These are phyloP conservation scores for Leptopilina clavipes DNA, from an alignment of 1,140 invertebrate genomes.

Conservation along the genomic window DNA sequence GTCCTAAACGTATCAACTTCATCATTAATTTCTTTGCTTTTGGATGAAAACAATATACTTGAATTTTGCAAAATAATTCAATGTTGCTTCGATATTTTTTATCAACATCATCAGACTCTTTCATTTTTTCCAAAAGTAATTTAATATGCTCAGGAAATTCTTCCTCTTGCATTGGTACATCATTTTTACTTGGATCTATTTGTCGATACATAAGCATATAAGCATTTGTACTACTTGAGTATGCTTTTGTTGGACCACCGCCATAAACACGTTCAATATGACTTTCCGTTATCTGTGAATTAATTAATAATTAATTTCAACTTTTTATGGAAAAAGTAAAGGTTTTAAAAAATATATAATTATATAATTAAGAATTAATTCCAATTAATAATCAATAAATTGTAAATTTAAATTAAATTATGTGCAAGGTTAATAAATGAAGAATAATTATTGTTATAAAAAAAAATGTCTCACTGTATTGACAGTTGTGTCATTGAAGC, in stretches of 20 bases:
- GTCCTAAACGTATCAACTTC: constrained; percentile 77
- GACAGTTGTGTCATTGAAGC: constrained; percentile 89
- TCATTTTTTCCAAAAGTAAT: constrained; percentile 80
- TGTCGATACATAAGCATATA: constrained; percentile 96
- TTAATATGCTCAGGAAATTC: constrained; percentile 87
- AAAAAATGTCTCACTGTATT: constrained; percentile 73
- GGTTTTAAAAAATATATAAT: too few species aligned
- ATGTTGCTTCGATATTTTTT: constrained; percentile 69
- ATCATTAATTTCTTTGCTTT: constrained; percentile 71
- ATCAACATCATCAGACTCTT: constrained; percentile 82
- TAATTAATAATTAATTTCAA: too few species aligned
- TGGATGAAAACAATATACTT: constrained; percentile 81
- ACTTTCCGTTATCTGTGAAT: constrained; percentile 85
- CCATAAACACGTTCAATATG: constrained; percentile 92
- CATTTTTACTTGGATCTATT: constrained; percentile 84
- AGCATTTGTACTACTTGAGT: constrained; percentile 91
- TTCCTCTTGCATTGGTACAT: constrained; percentile 79
- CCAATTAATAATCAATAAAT: too few species aligned
- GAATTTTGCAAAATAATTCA: constrained; percentile 67
- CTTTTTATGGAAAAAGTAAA: too few species aligned
- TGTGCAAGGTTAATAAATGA: too few species aligned
- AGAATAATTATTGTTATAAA: constrained; percentile 47
- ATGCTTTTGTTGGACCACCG: constrained; percentile 81
- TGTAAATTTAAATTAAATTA: too few species aligned
- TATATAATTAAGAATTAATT: too few species aligned